These are phyloP conservation scores for Polyergus mexicanus DNA, from an alignment of 1,140 invertebrate species.

Conservation along the genomic window DNA sequence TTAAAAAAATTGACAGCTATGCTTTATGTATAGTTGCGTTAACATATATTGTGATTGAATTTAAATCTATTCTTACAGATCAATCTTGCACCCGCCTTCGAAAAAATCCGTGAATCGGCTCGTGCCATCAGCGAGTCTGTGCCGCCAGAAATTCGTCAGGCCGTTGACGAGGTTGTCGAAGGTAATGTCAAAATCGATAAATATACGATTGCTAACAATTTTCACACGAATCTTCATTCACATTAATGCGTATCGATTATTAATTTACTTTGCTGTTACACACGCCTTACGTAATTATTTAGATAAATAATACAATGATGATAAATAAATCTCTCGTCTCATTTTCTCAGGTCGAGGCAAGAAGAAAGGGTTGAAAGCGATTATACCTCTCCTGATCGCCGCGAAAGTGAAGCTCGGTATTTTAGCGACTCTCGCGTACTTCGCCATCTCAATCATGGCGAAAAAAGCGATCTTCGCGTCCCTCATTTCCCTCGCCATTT, in stretches of 20 bases:
- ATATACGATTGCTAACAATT: neutral
- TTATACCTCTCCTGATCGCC: constrained; percentile 88
- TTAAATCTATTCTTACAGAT: constrained; percentile 75
- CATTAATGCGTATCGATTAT: neutral
- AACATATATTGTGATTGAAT: neutral
- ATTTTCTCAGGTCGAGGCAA: constrained; percentile 88
- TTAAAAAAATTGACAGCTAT: too few species aligned
- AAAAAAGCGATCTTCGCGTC: constrained; percentile 90
- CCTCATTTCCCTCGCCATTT: constrained; percentile 89
- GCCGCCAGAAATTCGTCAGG: constrained; percentile 86
- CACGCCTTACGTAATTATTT: neutral
- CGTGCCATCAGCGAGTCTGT: constrained; percentile 86
- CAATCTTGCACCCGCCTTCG: constrained; percentile 86
- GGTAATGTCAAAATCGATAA: constrained; percentile 80
- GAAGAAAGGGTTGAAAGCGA: constrained; percentile 89
- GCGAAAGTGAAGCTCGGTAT: constrained; percentile 89
- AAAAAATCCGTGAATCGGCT: constrained; percentile 86
- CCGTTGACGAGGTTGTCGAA: constrained; percentile 88
- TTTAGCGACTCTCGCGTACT: constrained; percentile 87
- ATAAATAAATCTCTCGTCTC: constrained; percentile 21
- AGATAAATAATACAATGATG: too few species aligned
- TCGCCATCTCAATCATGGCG: constrained; percentile 88
- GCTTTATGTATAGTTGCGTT: neutral
- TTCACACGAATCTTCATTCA: neutral
- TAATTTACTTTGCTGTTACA: constrained; percentile 5